Evolutionary conservation across 2,113 vertebrate genomes (phyloP).

Genomic region (Mellivora capensis): DNA sequence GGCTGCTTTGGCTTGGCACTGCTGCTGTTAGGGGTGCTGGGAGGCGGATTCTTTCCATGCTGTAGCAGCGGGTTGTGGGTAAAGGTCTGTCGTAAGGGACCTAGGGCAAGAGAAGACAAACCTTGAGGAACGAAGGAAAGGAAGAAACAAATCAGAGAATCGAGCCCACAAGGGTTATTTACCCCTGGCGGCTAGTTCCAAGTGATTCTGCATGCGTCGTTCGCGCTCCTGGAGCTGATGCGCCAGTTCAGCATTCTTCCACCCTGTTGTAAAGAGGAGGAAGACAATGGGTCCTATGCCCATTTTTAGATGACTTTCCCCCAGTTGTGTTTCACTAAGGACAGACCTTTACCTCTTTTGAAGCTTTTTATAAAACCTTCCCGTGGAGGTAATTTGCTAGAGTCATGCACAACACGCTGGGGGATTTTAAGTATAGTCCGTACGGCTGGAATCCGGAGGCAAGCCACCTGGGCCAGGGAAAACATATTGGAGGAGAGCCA

Average conservation of each 20-base stretch:
- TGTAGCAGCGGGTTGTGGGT: conserved; percentile 89
- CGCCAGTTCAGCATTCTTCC: conserved; percentile 88
- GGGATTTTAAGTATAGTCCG: conserved; percentile 85
- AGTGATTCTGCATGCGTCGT: conserved; percentile 84
- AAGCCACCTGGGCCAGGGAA: conserved; percentile 86
- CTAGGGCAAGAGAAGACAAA: conserved; percentile 69
- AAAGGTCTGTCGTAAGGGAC: conserved; percentile 91
- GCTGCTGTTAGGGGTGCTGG: not conserved
- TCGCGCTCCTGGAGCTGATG: conserved; percentile 88
- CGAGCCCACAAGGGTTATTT: not conserved
- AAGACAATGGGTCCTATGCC: not conserved
- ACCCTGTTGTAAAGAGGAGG: conserved; percentile 78
- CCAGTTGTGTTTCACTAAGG: not conserved
- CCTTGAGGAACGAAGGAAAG: not conserved
- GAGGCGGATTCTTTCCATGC: conserved; percentile 26
- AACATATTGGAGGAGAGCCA: conserved; percentile 93
- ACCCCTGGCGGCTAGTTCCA: conserved; percentile 90
- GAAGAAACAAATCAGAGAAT: not conserved
- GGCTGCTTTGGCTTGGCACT: conserved; percentile 73
- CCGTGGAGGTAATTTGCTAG: conserved; percentile 69
- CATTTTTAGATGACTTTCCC: not conserved
- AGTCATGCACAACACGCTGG: conserved; percentile 79
- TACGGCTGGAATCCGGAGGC: conserved; percentile 85
- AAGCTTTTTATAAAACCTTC: conserved; percentile 86
- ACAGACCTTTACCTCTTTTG: conserved; percentile 79